Conservation (phyloP, 1,140 invertebrate genomes). For the Caerostris darwini region DNA sequence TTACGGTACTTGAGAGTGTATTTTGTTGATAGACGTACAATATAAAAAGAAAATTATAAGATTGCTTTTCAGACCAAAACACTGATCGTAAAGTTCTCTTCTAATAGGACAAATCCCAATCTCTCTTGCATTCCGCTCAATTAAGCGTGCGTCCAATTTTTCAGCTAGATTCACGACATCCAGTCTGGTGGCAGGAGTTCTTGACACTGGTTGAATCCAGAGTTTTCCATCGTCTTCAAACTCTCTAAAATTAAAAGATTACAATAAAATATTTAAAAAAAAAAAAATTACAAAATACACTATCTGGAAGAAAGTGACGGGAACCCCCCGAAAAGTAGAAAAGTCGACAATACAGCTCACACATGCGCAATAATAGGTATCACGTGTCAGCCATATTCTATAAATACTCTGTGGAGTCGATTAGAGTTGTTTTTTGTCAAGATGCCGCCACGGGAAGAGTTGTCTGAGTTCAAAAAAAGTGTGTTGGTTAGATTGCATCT, state of each 20-base stretch:
- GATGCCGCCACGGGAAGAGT: too few species aligned
- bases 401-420: too few species aligned
- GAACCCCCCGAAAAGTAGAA: too few species aligned
- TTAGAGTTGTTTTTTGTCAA: too few species aligned
- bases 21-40: too few species aligned
- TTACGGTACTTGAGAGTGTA: too few species aligned
- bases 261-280: neutral
- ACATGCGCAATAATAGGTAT: too few species aligned
- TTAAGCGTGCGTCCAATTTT: conserved; percentile 94
- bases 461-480: too few species aligned
- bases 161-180: conserved; percentile 98
- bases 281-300: neutral
- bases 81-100: conserved; percentile 96
- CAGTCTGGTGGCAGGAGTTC: conserved; percentile 94
- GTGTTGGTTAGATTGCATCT: too few species aligned
- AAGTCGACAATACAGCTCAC: too few species aligned
- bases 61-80: conserved; percentile 89
- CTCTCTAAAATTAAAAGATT: conserved; percentile 83
- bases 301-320: neutral
- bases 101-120: conserved; percentile 98
- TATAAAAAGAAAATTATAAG: neutral
- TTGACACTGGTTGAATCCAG: conserved; percentile 95
- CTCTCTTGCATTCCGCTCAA: conserved; percentile 95
- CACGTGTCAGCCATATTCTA: too few species aligned
- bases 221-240: conserved; percentile 95